Base-by-base conservation (phyloP, 1,140 invertebrate genomes). In the Macrobrachium rosenbergii region DNA sequence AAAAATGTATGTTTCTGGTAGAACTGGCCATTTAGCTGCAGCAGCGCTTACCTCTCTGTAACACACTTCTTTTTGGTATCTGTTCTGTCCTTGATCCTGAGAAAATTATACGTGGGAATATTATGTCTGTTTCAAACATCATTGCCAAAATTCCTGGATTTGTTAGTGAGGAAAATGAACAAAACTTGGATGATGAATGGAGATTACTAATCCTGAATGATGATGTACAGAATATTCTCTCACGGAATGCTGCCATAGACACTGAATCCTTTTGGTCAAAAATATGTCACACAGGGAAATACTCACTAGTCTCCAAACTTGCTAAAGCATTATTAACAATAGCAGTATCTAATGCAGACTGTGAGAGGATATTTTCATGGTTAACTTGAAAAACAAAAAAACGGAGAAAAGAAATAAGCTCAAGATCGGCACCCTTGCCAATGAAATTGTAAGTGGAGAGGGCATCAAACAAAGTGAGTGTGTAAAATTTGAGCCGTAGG, bases 291-390 rank as follows among this genome's bases (percentile, higher is more conserved):
- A 78, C 76, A 58, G 52, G 76, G 45, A 78, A 52, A 58, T 78
- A 78, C 45, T 43, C 5, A 58, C 19, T 78, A 78, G 0, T 78
- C 45, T 78, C 76, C 28, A 78, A 58, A 52, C 79, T n/a, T n/a
- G n/a, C n/a, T n/a, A n/a, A n/a, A n/a, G n/a, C n/a, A n/a, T 82
- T 64, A 67, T 82, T 82, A 82, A 82, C 79, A 59, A 82, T 82
- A 21, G 28, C 79, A 82, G 79, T 63, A 67, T 82, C 79, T 67
- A 82, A 82, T 82, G 62, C 79, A 82, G 79, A 82, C 23, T 82
- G 62, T 82, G 79, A 82, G 79, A 82, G 79, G 64, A 82, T 82
- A 82, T 82, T 82, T 82, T 82, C 79, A 64, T 82, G 79, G 79
- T 82, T 67, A 64, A 23, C 28, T 82, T 82, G 79, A 82, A 82